Base-by-base conservation (phyloP, 2,113 vertebrate genomes). In the Chionodraco myersi region DNA sequence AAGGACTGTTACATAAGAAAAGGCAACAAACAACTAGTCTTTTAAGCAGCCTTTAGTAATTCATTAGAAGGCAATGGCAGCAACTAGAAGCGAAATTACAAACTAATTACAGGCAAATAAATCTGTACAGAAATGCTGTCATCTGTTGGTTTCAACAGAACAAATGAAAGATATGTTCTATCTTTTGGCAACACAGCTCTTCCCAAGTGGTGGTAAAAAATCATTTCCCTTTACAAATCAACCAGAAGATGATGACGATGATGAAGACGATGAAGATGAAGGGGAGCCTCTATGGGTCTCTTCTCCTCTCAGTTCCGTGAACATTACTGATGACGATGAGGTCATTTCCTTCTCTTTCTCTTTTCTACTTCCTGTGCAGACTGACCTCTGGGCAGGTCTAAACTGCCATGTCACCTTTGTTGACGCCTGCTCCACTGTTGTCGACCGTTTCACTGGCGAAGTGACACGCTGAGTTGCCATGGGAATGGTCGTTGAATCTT, bases 331-430 rank as follows among this genome's bases (percentile, higher is more conserved):
- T 23, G 85, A 67, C 2, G 85, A 72, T 9, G 81, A 69, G 4
- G 67, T 57, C 14, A 41, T 13, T 4, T 92, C 93, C 73, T 73
- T 90, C 1, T 92, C 91, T 73, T 82, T 91, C 44, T 94, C 91
- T 77, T 93, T 94, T 9, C 90, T 83, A 83, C 89, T 94, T 56
- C 93, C 91, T 1, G 93, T 94, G 80, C 93, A 93, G 16, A 93
- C 90, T 0, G 93, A 93, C 66, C 91, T 90, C 85, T 93, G 90
- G 34, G 91, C 85, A 0, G 93, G 91, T 79, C 88, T 93, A 48
- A 94, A 94, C 89, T 94, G 93, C 93, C 92, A 94, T 0, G 93
- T 94, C 66, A 93, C 90, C 85, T 84, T 91, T 2, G 91, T 57
- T 0, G 86, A 66, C 21, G 72, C 58, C 48, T 85, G 86, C 51